Evolutionary conservation across 2,888 invertebrate species (phyloP), one percentile per base, ranked within the genome.

Genomic region (Drosophila dives): DNA sequence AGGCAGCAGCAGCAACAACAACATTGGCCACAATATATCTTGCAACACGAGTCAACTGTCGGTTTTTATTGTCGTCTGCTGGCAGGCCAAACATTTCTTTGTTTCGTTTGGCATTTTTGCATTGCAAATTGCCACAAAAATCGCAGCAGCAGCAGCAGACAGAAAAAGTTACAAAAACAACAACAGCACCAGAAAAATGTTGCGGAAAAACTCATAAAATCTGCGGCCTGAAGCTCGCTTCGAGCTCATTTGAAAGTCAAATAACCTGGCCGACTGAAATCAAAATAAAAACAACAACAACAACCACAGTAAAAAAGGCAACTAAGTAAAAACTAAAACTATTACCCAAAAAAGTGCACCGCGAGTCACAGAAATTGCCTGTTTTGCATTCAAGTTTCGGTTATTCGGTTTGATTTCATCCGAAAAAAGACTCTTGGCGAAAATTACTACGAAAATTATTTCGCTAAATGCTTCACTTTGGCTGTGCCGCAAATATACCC

Each of bases 41-140:
- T 87, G 87, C 87, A 89, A 87, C 87, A 87, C 89, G 89, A 87
- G 87, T 87, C 87, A 87, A 89, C 87, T 87, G 87, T 87, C 87
- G 89, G 82, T 89, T 87, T 87, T 89, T 89, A 89, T 89, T 87
- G 87, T 87, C 87, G 89, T 87, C 87, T 87, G 86, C 81, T 86
- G 81, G 78, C 82, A 82, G 80, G 63, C 73, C 74, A 73, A 83
- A 85, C 86, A 86, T 89, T 87, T 89, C 87, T 89, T 86, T 88
- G 83, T 86, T 85, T 78, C 64, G 68, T 86, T 81, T 84, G 86
- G 81, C 86, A 88, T 88, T 89, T 86, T 86, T 89, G 86, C 86
- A 86, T 87, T 86, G 86, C 87, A 86, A 86, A 86, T 86, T 89
- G 86, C 83, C 78, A 78, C 80, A 83, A 75, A 88, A 88, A 88